A percentile compares a stretch with the other conserved stretches of the same genome.
Evolutionary conservation across 2,113 vertebrate species (phyloP).

Genomic region (Lagopus muta): DNA sequence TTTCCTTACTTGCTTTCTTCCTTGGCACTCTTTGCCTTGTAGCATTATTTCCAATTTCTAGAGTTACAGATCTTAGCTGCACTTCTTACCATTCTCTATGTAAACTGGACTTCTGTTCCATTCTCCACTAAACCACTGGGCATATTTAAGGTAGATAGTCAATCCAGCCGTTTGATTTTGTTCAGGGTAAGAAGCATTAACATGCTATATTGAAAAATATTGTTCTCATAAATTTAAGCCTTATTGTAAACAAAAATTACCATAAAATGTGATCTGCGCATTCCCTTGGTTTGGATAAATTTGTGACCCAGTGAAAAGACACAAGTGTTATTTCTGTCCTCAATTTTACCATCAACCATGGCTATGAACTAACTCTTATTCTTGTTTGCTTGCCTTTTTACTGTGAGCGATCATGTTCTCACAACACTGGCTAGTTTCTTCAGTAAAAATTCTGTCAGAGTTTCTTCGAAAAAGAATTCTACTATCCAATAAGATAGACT

Average conservation of each 20-base stretch:
- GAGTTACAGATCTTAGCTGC: not conserved
- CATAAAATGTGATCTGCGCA: not conserved
- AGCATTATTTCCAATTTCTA: not conserved
- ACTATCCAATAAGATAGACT: not conserved
- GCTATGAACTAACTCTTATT: not conserved
- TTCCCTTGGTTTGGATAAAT: not conserved
- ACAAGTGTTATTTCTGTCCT: not conserved
- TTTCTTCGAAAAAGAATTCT: not conserved
- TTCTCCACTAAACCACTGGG: not conserved
- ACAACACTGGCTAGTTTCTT: not conserved
- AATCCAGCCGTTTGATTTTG: not conserved
- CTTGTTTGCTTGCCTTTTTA: not conserved
- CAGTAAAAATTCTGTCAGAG: not conserved
- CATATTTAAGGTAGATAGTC: not conserved
- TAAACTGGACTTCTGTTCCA: not conserved
- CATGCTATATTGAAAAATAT: not conserved
- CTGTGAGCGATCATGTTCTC: not conserved
- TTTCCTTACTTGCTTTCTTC: not conserved
- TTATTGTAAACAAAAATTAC: not conserved
- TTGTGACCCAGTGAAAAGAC: not conserved
- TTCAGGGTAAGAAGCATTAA: not conserved
- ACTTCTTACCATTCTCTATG: not conserved
- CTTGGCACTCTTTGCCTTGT: not conserved
- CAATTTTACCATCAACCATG: not conserved
- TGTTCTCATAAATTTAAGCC: not conserved